Base-by-base conservation (phyloP, 1,140 invertebrate genomes). In the Camponotus vicinus region DNA sequence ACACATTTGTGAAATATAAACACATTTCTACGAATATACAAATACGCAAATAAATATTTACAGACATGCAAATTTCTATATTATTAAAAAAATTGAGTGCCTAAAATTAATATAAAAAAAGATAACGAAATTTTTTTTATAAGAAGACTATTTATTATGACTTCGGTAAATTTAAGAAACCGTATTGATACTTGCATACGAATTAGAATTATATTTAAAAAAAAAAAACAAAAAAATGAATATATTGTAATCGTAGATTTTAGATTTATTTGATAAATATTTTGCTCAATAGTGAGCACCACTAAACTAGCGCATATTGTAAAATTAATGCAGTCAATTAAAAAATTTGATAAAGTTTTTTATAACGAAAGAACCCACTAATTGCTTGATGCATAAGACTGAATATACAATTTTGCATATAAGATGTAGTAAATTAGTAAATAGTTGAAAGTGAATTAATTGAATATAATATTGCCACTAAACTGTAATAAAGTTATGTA, bases 341-440 rank as follows among this genome's bases (percentile, higher is more conserved):
- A 2, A 70, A 32, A 80, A 18, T 57, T 52, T 15, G 15, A 40
- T 40, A 8, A 27, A 80, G 15, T 55, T 55, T 1, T 21, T 78
- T 52, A 37, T 6, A 49, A 66, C 34, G 18, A 40, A 42, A 0
- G 7, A 66, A 11, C 7, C 1, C 42, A 3, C 21, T 69, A 37
- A 49, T 21, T 55, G 37, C 49, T 71, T 57, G 15, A 42, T 70
- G n/a, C 13, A 80, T 49, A 63, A 83, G 69, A 83, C 79, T 83
- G 79, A 82, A 45, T 59, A 71, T 6, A 21, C 5, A 8, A 61
- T 82, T 55, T 13, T 37, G 7, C 21, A 59, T 69, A 37, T 79
- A 79, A 69, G 21, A 67, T 27, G 3, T 73, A 82, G 18, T 18
- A 9, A 70, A 73, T 7, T 59, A 79, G 67, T 27, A 27, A 40